phyloP scores from a whole-genome alignment of 2,888 invertebrate species.

The Eupithecia centaureata region DNA sequence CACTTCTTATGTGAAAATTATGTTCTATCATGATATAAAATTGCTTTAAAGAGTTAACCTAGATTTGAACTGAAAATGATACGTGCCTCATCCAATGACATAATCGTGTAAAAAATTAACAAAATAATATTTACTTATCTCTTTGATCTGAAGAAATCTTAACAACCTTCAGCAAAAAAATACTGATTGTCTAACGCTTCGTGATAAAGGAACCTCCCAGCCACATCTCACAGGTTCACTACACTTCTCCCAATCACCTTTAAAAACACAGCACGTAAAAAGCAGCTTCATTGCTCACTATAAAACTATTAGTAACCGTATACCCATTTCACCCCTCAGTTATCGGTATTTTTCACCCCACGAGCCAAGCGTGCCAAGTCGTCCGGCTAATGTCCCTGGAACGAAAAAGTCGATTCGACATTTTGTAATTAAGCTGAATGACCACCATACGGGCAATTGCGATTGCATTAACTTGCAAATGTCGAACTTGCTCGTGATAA shows the following conservation, averaged over 20 bases:
- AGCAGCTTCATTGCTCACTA: constrained; percentile 26
- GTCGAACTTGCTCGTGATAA: background rate
- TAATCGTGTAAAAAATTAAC: background rate
- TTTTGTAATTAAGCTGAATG: constrained; percentile 25
- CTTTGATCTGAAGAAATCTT: background rate
- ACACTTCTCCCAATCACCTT: constrained; percentile 6
- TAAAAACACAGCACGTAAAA: constrained; percentile 29
- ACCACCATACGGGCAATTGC: background rate
- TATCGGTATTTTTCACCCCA: constrained; percentile 59
- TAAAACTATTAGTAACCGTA: constrained; percentile 40
- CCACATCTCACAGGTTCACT: constrained; percentile 3
- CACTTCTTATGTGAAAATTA: constrained; percentile 15
- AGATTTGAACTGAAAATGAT: background rate
- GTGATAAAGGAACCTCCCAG: background rate
- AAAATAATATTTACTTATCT: background rate
- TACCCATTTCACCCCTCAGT: constrained; percentile 49
- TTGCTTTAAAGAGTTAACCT: background rate
- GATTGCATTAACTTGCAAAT: background rate
- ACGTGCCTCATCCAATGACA: background rate
- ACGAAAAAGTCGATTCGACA: constrained; percentile 25
- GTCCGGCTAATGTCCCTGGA: constrained; percentile 49
- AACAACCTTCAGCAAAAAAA: background rate
- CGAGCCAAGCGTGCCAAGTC: constrained; percentile 55
- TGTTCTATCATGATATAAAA: background rate
- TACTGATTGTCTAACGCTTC: background rate